These are phyloP conservation scores for Pipistrellus pygmaeus DNA, from an alignment of 2,797 vertebrate species.

Conservation along the genomic window DNA sequence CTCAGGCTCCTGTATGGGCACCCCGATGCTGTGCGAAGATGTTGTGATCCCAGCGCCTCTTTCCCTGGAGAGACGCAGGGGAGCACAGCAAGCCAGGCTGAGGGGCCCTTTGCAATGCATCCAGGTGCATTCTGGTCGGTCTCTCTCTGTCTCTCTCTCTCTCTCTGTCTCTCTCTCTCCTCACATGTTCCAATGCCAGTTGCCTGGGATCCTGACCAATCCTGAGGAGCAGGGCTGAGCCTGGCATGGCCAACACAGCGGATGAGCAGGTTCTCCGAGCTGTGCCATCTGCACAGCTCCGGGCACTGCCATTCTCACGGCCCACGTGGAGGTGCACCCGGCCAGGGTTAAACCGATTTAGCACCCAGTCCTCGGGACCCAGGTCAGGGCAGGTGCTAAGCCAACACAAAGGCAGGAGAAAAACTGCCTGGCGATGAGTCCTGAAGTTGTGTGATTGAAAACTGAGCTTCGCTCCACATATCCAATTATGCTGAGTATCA, in stretches of 20 bases:
- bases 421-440: neutral
- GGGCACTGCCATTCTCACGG: rapidly evolving
- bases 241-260: neutral
- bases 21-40: neutral
- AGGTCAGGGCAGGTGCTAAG: neutral
- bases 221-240: neutral
- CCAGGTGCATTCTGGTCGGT: neutral
- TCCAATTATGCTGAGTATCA: constrained; percentile 4
- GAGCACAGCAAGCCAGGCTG: neutral
- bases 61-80: neutral
- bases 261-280: neutral
- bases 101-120: rapidly evolving
- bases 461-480: neutral
- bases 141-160: no score
- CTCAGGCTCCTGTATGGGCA: neutral
- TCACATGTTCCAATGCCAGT: neutral
- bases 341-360: neutral
- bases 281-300: neutral
- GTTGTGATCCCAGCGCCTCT: neutral
- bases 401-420: neutral
- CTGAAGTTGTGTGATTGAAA: neutral
- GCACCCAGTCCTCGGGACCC: neutral
- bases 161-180: neutral
- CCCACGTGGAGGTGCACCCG: neutral
- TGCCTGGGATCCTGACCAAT: neutral